phyloP scores from a whole-genome alignment of 2,888 invertebrate species.

The Torymus texanus region DNA sequence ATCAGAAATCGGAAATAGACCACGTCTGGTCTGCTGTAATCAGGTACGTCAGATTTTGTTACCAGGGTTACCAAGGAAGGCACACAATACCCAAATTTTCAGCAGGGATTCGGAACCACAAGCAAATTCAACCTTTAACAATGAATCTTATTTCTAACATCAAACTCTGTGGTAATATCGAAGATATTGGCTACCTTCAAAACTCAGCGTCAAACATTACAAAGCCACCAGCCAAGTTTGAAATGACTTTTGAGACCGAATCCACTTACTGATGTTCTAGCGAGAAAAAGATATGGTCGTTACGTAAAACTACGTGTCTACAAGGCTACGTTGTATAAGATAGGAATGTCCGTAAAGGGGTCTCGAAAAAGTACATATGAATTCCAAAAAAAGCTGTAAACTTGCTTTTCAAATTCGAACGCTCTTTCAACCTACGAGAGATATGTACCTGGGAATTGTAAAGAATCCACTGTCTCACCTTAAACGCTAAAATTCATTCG shows the following conservation, averaged over 20 bases:
- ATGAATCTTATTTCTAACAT: no score
- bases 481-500: conserved; percentile 30
- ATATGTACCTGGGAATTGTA: conserved; percentile 44
- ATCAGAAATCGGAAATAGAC: no score
- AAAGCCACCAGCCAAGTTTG: neutral
- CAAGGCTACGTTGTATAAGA: conserved; percentile 23
- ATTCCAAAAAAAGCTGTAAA: conserved; percentile 53
- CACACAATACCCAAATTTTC: conserved; percentile 38
- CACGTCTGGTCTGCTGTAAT: no score
- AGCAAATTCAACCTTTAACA: neutral
- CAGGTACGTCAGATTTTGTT: no score
- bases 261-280: neutral
- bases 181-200: no score
- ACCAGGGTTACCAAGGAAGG: conserved; percentile 48
- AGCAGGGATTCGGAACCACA: conserved; percentile 1
- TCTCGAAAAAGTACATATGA: conserved; percentile 45
- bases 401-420: conserved; percentile 16
- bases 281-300: conserved; percentile 45
- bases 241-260: conserved; percentile 4
- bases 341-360: conserved; percentile 39
- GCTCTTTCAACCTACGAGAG: conserved; percentile 10
- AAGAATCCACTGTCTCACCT: conserved; percentile 29
- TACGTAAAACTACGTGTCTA: conserved; percentile 24
- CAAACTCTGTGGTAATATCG: no score
- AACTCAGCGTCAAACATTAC: no score